A percentile compares a stretch with the other conserved stretches of the same genome.
Conservation (phyloP, 2,113 vertebrate species). For the Oenanthe oenanthe region DNA sequence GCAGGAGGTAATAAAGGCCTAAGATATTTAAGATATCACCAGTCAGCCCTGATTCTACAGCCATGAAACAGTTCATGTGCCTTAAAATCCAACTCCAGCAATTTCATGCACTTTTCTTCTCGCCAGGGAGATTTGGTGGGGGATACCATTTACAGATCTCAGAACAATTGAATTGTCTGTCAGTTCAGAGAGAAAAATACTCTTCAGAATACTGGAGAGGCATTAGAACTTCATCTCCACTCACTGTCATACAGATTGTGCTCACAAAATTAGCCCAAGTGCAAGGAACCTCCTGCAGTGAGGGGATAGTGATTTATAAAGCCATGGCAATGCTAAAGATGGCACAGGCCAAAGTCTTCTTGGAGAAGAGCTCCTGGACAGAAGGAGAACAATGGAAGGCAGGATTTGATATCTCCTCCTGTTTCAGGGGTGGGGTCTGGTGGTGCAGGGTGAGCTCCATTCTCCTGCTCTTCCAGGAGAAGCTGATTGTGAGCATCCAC, state of each 20-base stretch:
- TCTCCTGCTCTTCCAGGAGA: background rate
- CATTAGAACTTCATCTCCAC: background rate
- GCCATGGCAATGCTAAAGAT: background rate
- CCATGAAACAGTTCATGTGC: background rate
- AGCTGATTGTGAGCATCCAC: background rate
- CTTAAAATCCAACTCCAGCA: background rate
- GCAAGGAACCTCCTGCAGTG: background rate
- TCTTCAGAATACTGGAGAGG: background rate
- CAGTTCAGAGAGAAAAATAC: background rate
- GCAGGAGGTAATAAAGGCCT: background rate
- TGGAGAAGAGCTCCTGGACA: background rate
- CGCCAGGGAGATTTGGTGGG: background rate
- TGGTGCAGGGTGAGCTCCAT: background rate
- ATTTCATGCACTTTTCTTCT: background rate
- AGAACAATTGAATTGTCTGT: background rate
- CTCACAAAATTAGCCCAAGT: background rate
- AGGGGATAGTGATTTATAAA: background rate
- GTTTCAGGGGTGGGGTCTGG: background rate
- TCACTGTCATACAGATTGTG: background rate
- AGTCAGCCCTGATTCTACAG: background rate
- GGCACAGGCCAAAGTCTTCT: background rate
- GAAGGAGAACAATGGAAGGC: background rate
- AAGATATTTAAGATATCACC: background rate
- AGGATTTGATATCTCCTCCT: background rate
- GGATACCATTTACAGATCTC: background rate